Percentiles rank a stretch among this genome's conserved stretches.
These are phyloP conservation scores for Drosophila busckii DNA, from an alignment of 1,140 invertebrate genomes.

Conservation along the genomic window DNA sequence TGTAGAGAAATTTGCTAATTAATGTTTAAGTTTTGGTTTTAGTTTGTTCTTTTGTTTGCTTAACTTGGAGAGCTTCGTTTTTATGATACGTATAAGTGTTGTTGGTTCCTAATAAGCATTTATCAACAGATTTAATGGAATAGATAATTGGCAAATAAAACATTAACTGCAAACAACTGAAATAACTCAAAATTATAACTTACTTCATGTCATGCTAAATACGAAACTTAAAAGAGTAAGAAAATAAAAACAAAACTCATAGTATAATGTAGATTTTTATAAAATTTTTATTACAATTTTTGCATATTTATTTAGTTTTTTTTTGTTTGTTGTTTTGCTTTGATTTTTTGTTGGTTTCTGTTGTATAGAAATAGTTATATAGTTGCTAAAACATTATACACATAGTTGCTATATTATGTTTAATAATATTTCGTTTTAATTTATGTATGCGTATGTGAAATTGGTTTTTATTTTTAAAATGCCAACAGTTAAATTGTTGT, in stretches of 20 bases:
- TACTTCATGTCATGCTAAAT: slow-evolving; percentile 6
- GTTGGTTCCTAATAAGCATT: slow-evolving; percentile 38
- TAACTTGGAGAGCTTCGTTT: slow-evolving; percentile 73
- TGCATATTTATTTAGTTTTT: slow-evolving; percentile 37
- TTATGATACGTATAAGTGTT: slow-evolving; percentile 75
- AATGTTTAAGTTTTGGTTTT: slow-evolving; percentile 53
- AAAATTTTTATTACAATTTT: slow-evolving; percentile 61
- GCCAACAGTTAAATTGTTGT: slow-evolving; percentile 71
- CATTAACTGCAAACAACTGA: slow-evolving; percentile 14
- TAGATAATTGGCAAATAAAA: neutral
- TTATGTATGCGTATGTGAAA: slow-evolving; percentile 59
- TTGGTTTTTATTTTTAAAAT: slow-evolving; percentile 56
- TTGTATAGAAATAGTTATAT: slow-evolving; percentile 70
- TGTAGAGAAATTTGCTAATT: slow-evolving; percentile 76
- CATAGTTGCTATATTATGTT: slow-evolving; percentile 62
- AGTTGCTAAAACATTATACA: slow-evolving; percentile 71
- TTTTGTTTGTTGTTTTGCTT: slow-evolving; percentile 26
- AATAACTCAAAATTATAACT: slow-evolving; percentile 14
- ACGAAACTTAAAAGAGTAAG: slow-evolving; percentile 3
- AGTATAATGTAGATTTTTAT: slow-evolving; percentile 13
- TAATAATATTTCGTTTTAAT: slow-evolving; percentile 40
- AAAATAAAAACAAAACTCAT: slow-evolving; percentile 24
- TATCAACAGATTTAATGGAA: slow-evolving; percentile 5
- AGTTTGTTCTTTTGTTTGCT: slow-evolving; percentile 47
- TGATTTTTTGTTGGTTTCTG: slow-evolving; percentile 28